A percentile compares a stretch with the other conserved stretches of the same genome.
These are phyloP conservation scores for Aradus depressus DNA, from an alignment of 2,888 invertebrate species.

Conservation along the genomic window DNA sequence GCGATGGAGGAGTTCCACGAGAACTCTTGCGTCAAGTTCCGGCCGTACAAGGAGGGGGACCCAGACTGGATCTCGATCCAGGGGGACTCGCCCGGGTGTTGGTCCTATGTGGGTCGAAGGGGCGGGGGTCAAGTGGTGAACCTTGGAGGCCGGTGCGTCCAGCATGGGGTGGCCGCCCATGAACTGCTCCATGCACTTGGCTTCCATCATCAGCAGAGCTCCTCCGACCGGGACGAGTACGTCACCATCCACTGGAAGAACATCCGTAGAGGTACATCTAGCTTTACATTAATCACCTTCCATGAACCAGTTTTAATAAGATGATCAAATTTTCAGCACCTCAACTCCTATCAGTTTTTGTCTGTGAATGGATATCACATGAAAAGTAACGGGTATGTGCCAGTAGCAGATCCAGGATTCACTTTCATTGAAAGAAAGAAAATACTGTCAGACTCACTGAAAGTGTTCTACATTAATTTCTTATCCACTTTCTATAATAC, in stretches of 20 bases:
- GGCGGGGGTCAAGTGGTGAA: constrained; percentile 50
- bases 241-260: constrained; percentile 41
- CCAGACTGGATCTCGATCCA: constrained; percentile 47
- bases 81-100: constrained; percentile 45
- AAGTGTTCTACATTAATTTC: no score
- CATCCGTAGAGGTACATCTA: constrained; percentile 39
- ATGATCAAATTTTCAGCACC: no score
- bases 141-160: constrained; percentile 38
- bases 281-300: no score
- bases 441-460: no score
- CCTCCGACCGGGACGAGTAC: constrained; percentile 41
- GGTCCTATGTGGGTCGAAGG: constrained; percentile 52
- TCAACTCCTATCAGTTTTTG: no score
- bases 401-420: no score
- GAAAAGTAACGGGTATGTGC: no score
- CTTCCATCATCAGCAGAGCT: constrained; percentile 44
- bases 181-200: constrained; percentile 45
- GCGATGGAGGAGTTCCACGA: constrained; percentile 50
- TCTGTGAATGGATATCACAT: no score
- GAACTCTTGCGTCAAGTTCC: constrained; percentile 52
- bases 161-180: constrained; percentile 45
- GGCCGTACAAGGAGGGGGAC: constrained; percentile 45
- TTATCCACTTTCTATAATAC: no score
- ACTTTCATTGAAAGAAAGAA: no score
- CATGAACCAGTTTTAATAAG: no score